A percentile compares a stretch with the other conserved stretches of the same genome.
Evolutionary conservation across 2,113 vertebrate species (phyloP).

Genomic region (Tachysurus vachellii): DNA sequence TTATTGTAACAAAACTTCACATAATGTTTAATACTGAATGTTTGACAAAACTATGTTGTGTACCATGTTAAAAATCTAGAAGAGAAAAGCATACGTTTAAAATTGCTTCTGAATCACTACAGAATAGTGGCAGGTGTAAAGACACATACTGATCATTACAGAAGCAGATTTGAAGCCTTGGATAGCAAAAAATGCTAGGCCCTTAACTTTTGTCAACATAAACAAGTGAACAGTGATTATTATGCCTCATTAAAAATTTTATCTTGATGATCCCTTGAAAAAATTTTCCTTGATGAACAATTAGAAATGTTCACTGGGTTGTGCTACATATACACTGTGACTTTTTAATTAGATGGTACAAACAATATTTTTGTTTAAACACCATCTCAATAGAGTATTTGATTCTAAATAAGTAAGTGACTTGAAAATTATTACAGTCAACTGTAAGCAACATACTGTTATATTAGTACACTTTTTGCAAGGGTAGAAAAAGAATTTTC

Average conservation of each 20-base stretch:
- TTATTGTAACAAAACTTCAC: conserved; percentile 1
- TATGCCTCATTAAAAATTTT: conserved; percentile 52
- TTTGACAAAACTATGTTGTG: not conserved
- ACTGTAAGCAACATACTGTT: conserved; percentile 39
- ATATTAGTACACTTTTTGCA: conserved; percentile 36
- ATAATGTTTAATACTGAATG: not conserved
- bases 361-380: conserved; percentile 72
- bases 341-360: conserved; percentile 81
- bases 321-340: conserved; percentile 76
- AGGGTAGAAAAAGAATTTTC: not conserved
- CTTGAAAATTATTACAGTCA: conserved; percentile 81
- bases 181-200: not conserved
- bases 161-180: not conserved
- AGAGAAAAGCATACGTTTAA: not conserved
- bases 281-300: conserved; percentile 67
- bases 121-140: conserved; percentile 1
- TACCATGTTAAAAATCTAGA: not conserved
- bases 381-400: conserved; percentile 73
- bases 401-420: conserved; percentile 74
- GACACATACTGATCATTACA: conserved; percentile 38
- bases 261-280: conserved; percentile 62
- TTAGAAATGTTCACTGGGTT: conserved; percentile 77
- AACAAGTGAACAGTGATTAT: conserved; percentile 49
- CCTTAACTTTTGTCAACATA: conserved; percentile 32
- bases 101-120: not conserved